phyloP scores from a whole-genome alignment of 2,888 invertebrate species.

The Trichopoda pennipes region DNA sequence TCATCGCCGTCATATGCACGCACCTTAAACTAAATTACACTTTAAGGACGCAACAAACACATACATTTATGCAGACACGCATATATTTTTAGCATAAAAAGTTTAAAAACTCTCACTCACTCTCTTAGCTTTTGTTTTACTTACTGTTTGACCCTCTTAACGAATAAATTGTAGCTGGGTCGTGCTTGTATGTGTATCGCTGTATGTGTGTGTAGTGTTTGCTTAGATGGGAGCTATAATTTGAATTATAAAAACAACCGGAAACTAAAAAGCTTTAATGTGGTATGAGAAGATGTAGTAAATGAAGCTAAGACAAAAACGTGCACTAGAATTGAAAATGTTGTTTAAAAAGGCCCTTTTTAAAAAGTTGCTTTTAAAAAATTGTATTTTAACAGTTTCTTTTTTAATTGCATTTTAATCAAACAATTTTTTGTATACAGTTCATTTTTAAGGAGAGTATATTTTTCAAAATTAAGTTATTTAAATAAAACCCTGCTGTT shows the following conservation, averaged over 20 bases:
- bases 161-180: neutral
- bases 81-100: slow-evolving; percentile 10
- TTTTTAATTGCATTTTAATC: no score
- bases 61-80: slow-evolving; percentile 23
- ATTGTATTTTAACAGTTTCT: neutral
- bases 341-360: neutral
- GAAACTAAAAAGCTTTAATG: slow-evolving; percentile 56
- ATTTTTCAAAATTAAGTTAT: no score
- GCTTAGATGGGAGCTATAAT: slow-evolving; percentile 51
- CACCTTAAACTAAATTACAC: slow-evolving; percentile 36
- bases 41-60: slow-evolving; percentile 42
- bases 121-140: neutral
- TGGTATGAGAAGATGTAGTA: slow-evolving; percentile 14
- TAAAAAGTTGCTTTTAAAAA: neutral
- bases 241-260: slow-evolving; percentile 43
- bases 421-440: no score
- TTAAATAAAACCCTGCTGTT: no score
- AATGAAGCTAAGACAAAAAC: slow-evolving; percentile 17
- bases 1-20: slow-evolving; percentile 37
- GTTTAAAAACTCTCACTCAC: slow-evolving; percentile 1
- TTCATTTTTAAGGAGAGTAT: no score
- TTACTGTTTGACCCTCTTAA: slow-evolving; percentile 10
- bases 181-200: neutral
- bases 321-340: neutral
- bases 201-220: slow-evolving; percentile 42